A percentile compares a stretch with the other conserved stretches of the same genome.
phyloP scores from a whole-genome alignment of 2,888 invertebrate species.

The Xiphydria camelus region DNA sequence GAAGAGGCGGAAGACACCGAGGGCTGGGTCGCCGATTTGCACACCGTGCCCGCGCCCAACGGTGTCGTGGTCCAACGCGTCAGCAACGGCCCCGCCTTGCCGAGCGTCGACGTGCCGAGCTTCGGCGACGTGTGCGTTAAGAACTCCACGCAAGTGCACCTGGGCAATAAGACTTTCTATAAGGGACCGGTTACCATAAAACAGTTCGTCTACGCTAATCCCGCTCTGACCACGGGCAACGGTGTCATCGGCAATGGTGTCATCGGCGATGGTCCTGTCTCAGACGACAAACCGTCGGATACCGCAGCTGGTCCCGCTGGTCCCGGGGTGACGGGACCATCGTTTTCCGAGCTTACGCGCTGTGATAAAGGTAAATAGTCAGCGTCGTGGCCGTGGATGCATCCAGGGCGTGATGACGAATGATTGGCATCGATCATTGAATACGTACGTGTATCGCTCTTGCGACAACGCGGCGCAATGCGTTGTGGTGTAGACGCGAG shows the following conservation, averaged over 20 bases:
- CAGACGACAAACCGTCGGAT: neutral
- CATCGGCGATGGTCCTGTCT: neutral
- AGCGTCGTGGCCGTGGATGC: too few relatives aligned
- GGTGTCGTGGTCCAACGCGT: conserved; percentile 24
- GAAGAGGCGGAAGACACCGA: conserved; percentile 3
- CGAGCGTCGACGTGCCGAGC: conserved; percentile 48
- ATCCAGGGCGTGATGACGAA: too few relatives aligned
- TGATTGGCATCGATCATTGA: too few relatives aligned
- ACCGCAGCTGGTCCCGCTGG: neutral
- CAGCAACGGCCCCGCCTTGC: conserved; percentile 32
- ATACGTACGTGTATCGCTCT: too few relatives aligned
- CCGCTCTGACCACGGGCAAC: conserved; percentile 21
- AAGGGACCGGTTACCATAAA: conserved; percentile 79
- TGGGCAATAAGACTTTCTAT: conserved; percentile 77
- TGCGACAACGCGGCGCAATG: too few relatives aligned
- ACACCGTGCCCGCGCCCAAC: conserved; percentile 9
- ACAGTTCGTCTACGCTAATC: conserved; percentile 65
- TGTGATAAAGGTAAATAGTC: too few relatives aligned
- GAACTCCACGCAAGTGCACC: conserved; percentile 73
- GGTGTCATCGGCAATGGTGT: neutral
- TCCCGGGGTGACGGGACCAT: too few relatives aligned
- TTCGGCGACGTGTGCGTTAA: conserved; percentile 69
- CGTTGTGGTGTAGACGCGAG: too few relatives aligned
- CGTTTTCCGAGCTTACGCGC: too few relatives aligned
- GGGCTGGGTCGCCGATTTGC: conserved; percentile 12